phyloP scores from a whole-genome alignment of 2,113 vertebrate species.

The Microcebus griseorufus region DNA sequence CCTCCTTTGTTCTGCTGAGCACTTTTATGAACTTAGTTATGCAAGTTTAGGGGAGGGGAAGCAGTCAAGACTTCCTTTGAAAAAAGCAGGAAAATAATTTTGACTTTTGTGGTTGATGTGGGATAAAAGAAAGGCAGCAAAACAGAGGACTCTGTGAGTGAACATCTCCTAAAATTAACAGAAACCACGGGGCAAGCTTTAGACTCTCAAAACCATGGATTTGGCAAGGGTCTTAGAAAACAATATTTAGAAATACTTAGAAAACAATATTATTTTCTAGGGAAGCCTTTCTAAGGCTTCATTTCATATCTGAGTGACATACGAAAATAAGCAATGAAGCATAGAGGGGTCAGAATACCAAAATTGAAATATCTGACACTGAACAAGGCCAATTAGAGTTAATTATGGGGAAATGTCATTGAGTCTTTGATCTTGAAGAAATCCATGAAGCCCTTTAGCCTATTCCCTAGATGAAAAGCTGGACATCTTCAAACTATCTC shows the following conservation, averaged over 20 bases:
- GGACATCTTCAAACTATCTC: not conserved
- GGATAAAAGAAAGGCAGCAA: not conserved
- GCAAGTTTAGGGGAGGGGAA: not conserved
- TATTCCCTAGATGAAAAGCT: not conserved
- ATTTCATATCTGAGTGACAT: not conserved
- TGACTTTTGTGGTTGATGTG: not conserved
- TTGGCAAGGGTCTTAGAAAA: not conserved
- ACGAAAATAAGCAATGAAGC: not conserved
- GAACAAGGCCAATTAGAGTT: not conserved
- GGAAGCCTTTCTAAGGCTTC: not conserved
- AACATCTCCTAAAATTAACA: not conserved
- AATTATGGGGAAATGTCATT: not conserved
- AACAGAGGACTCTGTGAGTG: not conserved
- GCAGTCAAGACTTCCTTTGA: not conserved
- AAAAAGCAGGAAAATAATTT: slow-evolving; percentile 33
- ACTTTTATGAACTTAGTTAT: not conserved
- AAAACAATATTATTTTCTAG: not conserved
- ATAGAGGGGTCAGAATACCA: not conserved
- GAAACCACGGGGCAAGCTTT: not conserved
- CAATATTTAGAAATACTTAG: not conserved
- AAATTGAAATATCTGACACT: not conserved
- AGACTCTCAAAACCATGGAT: not conserved
- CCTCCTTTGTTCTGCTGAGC: not conserved
- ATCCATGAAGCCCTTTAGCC: not conserved
- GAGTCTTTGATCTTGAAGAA: not conserved